A percentile compares a stretch with the other conserved stretches of the same genome.
Conservation (phyloP, 2,888 invertebrate genomes). For the Gymnoscelis rufifasciata region DNA sequence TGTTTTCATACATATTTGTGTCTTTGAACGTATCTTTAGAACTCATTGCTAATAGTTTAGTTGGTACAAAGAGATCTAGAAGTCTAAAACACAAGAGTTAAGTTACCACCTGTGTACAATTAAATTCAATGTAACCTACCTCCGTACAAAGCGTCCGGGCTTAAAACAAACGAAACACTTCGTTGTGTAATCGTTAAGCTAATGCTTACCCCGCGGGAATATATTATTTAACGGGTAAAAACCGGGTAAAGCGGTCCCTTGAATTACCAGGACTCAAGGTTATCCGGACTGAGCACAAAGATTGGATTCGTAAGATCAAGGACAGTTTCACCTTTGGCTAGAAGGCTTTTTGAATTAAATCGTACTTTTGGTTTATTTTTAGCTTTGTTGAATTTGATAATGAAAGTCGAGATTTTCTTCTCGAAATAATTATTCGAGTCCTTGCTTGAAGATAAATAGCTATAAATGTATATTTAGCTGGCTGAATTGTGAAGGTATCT, state of each 20-base stretch:
- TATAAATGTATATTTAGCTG: too few species aligned
- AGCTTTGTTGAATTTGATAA: too few species aligned
- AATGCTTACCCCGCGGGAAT: constrained; percentile 38
- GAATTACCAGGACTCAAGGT: constrained; percentile 19
- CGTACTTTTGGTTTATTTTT: too few species aligned
- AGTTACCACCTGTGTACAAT: neutral
- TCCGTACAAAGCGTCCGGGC: neutral
- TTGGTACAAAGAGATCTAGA: too few species aligned
- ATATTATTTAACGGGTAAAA: constrained; percentile 37
- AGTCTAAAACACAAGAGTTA: too few species aligned
- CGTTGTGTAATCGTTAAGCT: constrained; percentile 10
- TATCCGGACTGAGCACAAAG: neutral
- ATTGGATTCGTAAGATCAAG: constrained; percentile 1
- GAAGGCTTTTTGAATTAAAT: neutral
- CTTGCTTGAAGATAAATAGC: too few species aligned
- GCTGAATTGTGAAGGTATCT: too few species aligned
- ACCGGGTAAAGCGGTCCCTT: constrained; percentile 23
- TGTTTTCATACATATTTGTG: too few species aligned
- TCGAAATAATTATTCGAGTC: too few species aligned
- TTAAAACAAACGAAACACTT: neutral
- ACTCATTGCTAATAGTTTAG: too few species aligned
- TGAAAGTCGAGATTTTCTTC: too few species aligned
- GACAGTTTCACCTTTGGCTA: neutral
- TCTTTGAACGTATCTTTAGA: too few species aligned
- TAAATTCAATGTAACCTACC: neutral